Base-by-base conservation (phyloP, 2,113 vertebrate genomes). In the Sialia sialis region DNA sequence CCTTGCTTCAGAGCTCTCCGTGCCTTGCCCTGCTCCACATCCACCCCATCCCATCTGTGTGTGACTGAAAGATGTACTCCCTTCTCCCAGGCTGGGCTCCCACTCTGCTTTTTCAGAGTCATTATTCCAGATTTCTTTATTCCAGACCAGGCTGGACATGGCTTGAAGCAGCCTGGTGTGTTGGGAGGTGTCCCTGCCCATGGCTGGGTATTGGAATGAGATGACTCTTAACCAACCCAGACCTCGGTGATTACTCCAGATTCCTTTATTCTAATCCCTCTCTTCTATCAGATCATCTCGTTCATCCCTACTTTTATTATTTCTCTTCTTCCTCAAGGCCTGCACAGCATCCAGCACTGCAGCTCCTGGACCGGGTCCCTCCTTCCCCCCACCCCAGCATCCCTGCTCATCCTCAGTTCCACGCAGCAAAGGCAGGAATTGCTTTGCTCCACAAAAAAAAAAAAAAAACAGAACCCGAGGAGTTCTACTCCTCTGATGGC, bases 1-100 rank as follows among this genome's bases (percentile, higher is more conserved):
- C 26, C 46, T 46, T 3, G 1, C 7, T 13, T 64, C 39, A 19
- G 10, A 38, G 30, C 25, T 41, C 5, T 25, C 14, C 1, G 0
- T 84, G 49, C 64, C 22, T 73, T 73, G 19, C 4, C 11, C 73
- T 21, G 2, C 39, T n/a, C n/a, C 44, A 0, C 13, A 5, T 7
- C 9, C 18, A 17, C 3, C 8, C 34, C 29, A 20, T 36, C 16
- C 41, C 34, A 17, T 11, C 75, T 4, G 1, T 59, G 44, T 10
- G 26, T 3, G 43, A 8, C 46, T 85, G 44, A 13, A 63, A 22
- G 60, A 29, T 3, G 7, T 6, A 27, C 26, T 78, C n/a, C 19
- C 29, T 69, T 60, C 43, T 78, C 30, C 16, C 73, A 43, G 11
- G 9, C 13, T 41, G 58, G 7, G 18, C 54, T 85, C 64, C 54